Evolutionary conservation across 1,140 invertebrate species (phyloP).

Genomic region (Probaryconus sp.): DNA sequence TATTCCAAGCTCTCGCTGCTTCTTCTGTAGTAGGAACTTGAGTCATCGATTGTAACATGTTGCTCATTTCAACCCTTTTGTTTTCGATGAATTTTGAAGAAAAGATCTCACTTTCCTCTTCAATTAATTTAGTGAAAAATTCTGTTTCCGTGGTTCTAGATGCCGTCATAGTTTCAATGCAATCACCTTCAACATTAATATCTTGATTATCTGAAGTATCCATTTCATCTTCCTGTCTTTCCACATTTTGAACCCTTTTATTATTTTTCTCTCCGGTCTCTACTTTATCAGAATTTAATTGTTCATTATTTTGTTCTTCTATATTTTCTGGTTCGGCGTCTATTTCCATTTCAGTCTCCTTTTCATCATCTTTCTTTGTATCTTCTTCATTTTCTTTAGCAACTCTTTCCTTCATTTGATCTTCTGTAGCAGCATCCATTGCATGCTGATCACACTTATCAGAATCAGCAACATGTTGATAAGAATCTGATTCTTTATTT

Average conservation of each 20-base stretch:
- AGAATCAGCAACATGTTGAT: conserved; percentile 91
- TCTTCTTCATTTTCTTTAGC: conserved; percentile 81
- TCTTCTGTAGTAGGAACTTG: conserved; percentile 77
- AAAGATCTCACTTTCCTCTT: conserved; percentile 39
- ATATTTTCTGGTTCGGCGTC: conserved; percentile 80
- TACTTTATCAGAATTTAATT: conserved; percentile 58
- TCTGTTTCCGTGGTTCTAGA: conserved; percentile 84
- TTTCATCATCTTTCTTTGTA: conserved; percentile 79
- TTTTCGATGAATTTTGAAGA: conserved; percentile 62
- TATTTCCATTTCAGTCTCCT: conserved; percentile 79
- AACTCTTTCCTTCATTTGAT: conserved; percentile 88
- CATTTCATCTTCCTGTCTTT: conserved; percentile 74
- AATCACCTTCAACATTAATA: conserved; percentile 87
- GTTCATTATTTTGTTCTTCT: conserved; percentile 69
- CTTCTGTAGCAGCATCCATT: conserved; percentile 86
- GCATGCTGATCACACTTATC: conserved; percentile 82
- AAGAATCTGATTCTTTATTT: conserved; percentile 82
- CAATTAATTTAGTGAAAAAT: conserved; percentile 78
- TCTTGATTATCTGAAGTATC: conserved; percentile 67
- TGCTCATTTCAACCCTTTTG: conserved; percentile 77
- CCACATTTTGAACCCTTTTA: conserved; percentile 74
- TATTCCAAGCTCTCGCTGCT: conserved; percentile 79
- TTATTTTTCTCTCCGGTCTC: conserved; percentile 77
- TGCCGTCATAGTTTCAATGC: conserved; percentile 83
- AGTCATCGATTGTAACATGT: conserved; percentile 79